Base-by-base conservation (phyloP, 2,888 invertebrate species). In the Trachelus troglodyta region DNA sequence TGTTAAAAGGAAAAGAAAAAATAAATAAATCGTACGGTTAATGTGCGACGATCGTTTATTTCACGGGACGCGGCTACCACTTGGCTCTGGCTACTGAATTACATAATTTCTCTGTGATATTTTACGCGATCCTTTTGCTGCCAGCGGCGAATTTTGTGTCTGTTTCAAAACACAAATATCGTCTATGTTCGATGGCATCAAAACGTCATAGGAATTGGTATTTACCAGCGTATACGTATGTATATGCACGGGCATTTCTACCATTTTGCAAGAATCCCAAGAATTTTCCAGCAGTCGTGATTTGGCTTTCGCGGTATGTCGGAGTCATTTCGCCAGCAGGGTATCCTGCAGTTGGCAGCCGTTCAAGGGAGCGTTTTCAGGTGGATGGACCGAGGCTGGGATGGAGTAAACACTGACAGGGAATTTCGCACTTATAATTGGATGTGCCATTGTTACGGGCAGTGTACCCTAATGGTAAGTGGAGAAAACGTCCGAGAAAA, bases 401-500 rank as follows among this genome's bases (percentile, higher is more conserved):
- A 30, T 34, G 69, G 33, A n/a, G 69, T 75, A 82, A 76, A 76
- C 78, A 74, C 81, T 84, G 85, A 88, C 89, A 88, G 88, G 88
- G 89, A 88, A 90, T 90, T 89, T 90, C 86, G 84, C 87, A 88
- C 88, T 90, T 88, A 88, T 90, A 90, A 90, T 90, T 90, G 90
- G 86, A 89, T 84, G 87, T 88, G 88, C 86, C 86, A 87, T 86
- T 85, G 88, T 87, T 87, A 85, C 83, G 86, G 86, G 84, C 87
- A 85, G 80, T 81, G 84, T 85, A 9, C 88, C 85, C 86, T 86
- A 87, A 87, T 86, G 88, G 85, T 89, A 88, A 88, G 88, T 88
- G 56, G 56, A 23, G 23, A 56, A 56, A 56, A 56, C 23, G 23
- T 2, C 87, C 85, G 82, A 77, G 74, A 77, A 80, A 74, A 74